These are phyloP conservation scores for Hypomesus transpacificus DNA, from an alignment of 2,113 vertebrate genomes.

Conservation along the genomic window DNA sequence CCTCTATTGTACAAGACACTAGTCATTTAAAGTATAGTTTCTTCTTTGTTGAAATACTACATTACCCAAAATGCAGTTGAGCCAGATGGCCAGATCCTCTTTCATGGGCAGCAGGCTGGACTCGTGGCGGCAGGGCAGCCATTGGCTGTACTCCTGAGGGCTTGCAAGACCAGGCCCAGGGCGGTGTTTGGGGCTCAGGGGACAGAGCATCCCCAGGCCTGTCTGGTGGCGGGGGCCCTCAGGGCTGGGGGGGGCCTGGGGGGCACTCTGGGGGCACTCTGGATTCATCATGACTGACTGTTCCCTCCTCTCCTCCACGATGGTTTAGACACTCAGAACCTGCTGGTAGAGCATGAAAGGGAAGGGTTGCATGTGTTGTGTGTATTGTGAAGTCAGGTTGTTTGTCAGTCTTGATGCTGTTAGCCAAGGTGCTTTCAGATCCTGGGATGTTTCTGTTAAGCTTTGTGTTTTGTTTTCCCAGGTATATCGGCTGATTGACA, in stretches of 20 bases:
- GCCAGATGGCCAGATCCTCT: constrained; percentile 93
- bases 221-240: constrained; percentile 47
- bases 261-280: constrained; percentile 71
- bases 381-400: too few species aligned
- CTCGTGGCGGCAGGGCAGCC: constrained; percentile 91
- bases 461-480: too few species aligned
- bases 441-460: too few species aligned
- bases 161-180: constrained; percentile 87
- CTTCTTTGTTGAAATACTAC: background rate
- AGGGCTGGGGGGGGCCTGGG: constrained; percentile 56
- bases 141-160: constrained; percentile 91
- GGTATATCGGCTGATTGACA: too few species aligned
- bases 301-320: background rate
- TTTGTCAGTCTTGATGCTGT: too few species aligned
- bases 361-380: too few species aligned
- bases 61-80: constrained; percentile 88
- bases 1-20: background rate
- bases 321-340: too few species aligned
- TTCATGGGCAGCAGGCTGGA: constrained; percentile 95
- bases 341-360: too few species aligned
- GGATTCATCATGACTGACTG: constrained; percentile 46
- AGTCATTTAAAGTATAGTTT: background rate
- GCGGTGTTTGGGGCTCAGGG: constrained; percentile 72
- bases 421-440: too few species aligned
- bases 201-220: constrained; percentile 51